A percentile compares a stretch with the other conserved stretches of the same genome.
phyloP scores from a whole-genome alignment of 2,888 invertebrate genomes.

The Hirtodrosophila trivittata region DNA sequence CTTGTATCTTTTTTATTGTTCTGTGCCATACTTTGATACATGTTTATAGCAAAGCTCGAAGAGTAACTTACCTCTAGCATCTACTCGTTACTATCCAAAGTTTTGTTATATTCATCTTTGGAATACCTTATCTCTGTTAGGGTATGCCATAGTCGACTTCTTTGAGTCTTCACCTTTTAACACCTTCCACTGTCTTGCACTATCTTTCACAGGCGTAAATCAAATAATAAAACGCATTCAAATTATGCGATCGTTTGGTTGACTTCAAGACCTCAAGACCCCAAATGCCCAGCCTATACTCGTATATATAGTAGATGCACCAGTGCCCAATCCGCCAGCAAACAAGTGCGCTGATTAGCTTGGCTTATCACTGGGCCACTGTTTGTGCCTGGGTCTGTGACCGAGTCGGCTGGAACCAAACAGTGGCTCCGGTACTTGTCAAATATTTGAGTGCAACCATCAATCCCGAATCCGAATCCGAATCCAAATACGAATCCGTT shows the following conservation, averaged over 20 bases:
- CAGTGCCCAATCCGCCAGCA: conserved; percentile 18
- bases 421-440: conserved; percentile 35
- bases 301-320: conserved; percentile 57
- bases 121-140: conserved; percentile 1
- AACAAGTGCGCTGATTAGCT: conserved; percentile 69
- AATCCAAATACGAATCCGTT: conserved; percentile 12
- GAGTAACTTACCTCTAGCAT: too few species aligned
- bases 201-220: conserved; percentile 48
- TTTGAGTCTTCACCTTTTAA: neutral
- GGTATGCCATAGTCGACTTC: neutral
- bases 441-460: conserved; percentile 66
- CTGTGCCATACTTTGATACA: too few species aligned
- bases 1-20: too few species aligned
- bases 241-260: conserved; percentile 39
- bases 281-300: conserved; percentile 19
- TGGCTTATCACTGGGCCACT: conserved; percentile 54
- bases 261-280: conserved; percentile 34
- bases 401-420: conserved; percentile 34
- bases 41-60: too few species aligned
- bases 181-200: conserved; percentile 7
- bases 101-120: too few species aligned
- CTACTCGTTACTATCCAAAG: too few species aligned
- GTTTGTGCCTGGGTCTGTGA: conserved; percentile 21
- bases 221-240: conserved; percentile 61
- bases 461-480: conserved; percentile 40